Evolutionary conservation across 2,113 vertebrate species (phyloP).

Genomic region (Colinus virginianus): DNA sequence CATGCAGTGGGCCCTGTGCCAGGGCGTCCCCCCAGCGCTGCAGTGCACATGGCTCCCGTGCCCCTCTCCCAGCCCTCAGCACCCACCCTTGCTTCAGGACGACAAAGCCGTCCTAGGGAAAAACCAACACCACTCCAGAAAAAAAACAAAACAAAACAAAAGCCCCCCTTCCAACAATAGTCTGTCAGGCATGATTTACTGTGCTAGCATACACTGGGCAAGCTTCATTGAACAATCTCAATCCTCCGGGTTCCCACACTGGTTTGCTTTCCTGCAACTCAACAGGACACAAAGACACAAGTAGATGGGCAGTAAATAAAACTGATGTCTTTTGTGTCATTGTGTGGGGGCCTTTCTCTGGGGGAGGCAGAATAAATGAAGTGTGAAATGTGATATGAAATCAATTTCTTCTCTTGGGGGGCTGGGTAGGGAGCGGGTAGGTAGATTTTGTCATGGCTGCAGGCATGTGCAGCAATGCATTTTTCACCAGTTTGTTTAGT

Average conservation of each 20-base stretch:
- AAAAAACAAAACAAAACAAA: background rate
- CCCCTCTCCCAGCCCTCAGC: background rate
- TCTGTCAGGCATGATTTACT: conserved; percentile 78
- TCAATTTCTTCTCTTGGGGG: conserved; percentile 69
- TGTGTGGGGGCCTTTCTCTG: conserved; percentile 56
- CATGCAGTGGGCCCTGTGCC: background rate
- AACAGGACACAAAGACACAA: conserved; percentile 66
- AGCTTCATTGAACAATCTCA: conserved; percentile 75
- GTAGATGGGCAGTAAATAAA: conserved; percentile 74
- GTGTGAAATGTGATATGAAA: conserved; percentile 77
- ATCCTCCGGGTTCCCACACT: conserved; percentile 50
- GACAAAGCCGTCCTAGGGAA: background rate
- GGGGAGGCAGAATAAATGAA: conserved; percentile 59
- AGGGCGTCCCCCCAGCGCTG: background rate
- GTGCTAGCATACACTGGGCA: conserved; percentile 55
- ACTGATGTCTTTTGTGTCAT: conserved; percentile 72
- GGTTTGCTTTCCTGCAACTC: conserved; percentile 53
- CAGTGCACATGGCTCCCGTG: background rate
- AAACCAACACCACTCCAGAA: conserved; percentile 32
- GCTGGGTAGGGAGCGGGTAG: background rate
- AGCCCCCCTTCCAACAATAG: conserved; percentile 66
- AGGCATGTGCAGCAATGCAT: background rate
- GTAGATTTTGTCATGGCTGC: conserved; percentile 7
- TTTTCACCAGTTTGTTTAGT: background rate
- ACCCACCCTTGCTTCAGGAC: background rate